A percentile compares a stretch with the other conserved stretches of the same genome.
These are phyloP conservation scores for zebrafish (Danio rerio) DNA, from an alignment of 2,113 vertebrate genomes.

Conservation along the genomic window GRCz12tu NC_133195.1:52430501-52431000, in stretches of 20 bases:
- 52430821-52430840: too few relatives aligned
- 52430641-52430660: background rate
- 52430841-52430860: too few relatives aligned
- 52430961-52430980: too few relatives aligned
- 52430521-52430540: background rate
- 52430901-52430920: too few relatives aligned
- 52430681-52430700: background rate
- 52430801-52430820: too few relatives aligned
- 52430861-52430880: too few relatives aligned
- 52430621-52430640: background rate
- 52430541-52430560: background rate
- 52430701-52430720: background rate
- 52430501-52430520: background rate
- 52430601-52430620: background rate
- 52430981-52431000: too few relatives aligned
- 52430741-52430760: background rate
- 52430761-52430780: background rate
- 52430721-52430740: background rate
- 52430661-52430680: background rate
- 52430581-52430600: background rate
- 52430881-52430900: too few relatives aligned
- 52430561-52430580: constrained; percentile 16
- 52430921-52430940: too few relatives aligned
- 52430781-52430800: background rate
- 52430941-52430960: too few relatives aligned